These are phyloP conservation scores for Paradoxurus hermaphroditus DNA, from an alignment of 2,113 vertebrate genomes.

Conservation along the genomic window DNA sequence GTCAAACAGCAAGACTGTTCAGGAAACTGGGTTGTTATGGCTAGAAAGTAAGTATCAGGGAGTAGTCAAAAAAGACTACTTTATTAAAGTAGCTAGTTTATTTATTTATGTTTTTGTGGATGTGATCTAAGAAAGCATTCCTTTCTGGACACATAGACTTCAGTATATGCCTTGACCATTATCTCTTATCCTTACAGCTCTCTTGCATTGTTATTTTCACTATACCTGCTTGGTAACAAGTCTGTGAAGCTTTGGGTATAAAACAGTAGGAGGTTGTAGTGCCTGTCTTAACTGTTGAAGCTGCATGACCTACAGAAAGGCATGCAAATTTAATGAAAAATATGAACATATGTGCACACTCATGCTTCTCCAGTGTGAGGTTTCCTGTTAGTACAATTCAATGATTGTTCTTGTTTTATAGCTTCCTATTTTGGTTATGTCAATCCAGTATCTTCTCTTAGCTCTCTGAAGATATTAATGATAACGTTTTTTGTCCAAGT, in stretches of 20 bases:
- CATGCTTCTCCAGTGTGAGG: neutral
- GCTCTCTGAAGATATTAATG: slow-evolving; percentile 34
- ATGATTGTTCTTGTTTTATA: slow-evolving; percentile 20
- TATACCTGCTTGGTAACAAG: neutral
- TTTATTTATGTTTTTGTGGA: neutral
- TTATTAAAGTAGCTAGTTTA: neutral
- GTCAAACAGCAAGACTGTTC: neutral
- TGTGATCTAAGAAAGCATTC: slow-evolving; percentile 25
- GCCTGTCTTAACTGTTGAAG: neutral
- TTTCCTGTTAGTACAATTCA: slow-evolving; percentile 17
- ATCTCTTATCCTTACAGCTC: neutral
- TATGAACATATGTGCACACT: neutral
- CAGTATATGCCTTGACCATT: neutral
- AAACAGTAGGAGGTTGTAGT: slow-evolving; percentile 17
- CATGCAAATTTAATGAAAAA: slow-evolving; percentile 14
- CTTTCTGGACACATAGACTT: slow-evolving; percentile 30
- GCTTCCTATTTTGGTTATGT: neutral
- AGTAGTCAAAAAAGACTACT: neutral
- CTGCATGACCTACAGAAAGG: neutral
- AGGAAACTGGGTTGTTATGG: neutral
- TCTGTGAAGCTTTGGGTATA: neutral
- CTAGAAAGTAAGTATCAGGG: neutral
- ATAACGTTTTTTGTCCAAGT: slow-evolving; percentile 31
- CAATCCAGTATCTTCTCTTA: neutral
- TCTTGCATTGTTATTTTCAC: slow-evolving; percentile 37